Conservation (phyloP, 1,140 invertebrate genomes). For the Drosophila parabipectinata region DNA sequence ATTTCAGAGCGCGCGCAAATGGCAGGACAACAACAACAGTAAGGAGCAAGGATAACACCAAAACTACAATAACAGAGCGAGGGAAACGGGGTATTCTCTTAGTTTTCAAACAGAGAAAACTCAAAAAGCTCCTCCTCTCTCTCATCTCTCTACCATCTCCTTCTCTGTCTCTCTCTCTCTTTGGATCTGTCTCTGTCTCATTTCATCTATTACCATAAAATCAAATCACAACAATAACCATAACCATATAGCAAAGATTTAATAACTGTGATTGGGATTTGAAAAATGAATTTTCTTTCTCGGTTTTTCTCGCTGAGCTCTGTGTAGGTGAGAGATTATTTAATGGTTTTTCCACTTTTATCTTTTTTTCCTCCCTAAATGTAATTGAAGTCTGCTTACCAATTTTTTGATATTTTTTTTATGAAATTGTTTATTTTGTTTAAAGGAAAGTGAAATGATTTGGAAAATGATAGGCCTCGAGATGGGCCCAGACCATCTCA, state of each 20-base stretch:
- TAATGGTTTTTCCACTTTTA: conserved; percentile 62
- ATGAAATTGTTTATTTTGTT: conserved; percentile 34
- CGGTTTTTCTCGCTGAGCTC: conserved; percentile 40
- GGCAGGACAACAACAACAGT: conserved; percentile 45
- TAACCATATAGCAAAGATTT: conserved; percentile 82
- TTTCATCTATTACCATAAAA: conserved; percentile 77
- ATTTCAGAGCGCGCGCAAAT: conserved; percentile 67
- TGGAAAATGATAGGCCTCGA: conserved; percentile 37
- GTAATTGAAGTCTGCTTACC: conserved; percentile 66
- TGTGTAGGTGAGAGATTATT: conserved; percentile 76
- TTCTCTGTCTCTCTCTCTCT: not conserved
- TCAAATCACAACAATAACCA: conserved; percentile 82
- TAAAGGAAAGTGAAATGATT: conserved; percentile 33
- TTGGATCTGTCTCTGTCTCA: conserved; percentile 13
- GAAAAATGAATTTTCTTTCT: conserved; percentile 81
- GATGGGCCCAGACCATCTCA: not conserved
- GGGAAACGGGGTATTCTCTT: conserved; percentile 37
- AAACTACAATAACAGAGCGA: conserved; percentile 70
- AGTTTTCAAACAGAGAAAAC: conserved; percentile 27
- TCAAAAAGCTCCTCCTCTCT: conserved; percentile 11
- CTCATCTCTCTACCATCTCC: not conserved
- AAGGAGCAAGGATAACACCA: conserved; percentile 9
- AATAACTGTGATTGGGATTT: conserved; percentile 82
- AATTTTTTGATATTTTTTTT: conserved; percentile 42
- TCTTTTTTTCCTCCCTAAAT: conserved; percentile 55